Conservation (phyloP, 2,113 vertebrate genomes). For the Alligator mississippiensis region DNA sequence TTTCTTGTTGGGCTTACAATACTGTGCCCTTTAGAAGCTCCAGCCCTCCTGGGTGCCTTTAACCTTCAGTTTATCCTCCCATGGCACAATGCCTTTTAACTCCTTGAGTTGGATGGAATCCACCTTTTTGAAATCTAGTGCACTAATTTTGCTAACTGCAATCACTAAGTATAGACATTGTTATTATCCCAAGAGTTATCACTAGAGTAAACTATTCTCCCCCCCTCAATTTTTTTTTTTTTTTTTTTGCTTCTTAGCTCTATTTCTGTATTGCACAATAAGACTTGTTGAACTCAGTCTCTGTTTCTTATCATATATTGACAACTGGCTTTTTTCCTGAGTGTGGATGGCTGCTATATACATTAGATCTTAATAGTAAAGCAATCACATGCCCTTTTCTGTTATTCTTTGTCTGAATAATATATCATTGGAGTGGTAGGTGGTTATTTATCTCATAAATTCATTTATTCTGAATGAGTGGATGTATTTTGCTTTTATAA, state of each 20-base stretch:
- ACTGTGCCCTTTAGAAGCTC: no score
- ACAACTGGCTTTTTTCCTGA: not conserved
- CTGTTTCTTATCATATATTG: not conserved
- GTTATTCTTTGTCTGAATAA: not conserved
- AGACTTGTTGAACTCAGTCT: not conserved
- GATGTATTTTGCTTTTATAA: accelerated
- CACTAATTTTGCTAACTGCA: not conserved
- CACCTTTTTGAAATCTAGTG: no score
- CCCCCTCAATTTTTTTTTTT: not conserved
- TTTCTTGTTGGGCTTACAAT: no score
- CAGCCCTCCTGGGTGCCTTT: no score
- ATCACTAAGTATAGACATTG: not conserved
- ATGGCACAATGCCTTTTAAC: no score
- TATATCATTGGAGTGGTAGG: not conserved
- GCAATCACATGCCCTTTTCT: not conserved
- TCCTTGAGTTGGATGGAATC: no score
- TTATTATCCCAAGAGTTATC: not conserved
- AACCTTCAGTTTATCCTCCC: no score
- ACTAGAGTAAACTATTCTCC: accelerated
- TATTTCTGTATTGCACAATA: not conserved
- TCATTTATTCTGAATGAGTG: not conserved
- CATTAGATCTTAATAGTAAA: not conserved
- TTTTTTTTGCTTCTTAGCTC: not conserved
- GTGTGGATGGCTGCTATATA: not conserved
- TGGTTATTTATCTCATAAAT: not conserved